A percentile compares a stretch with the other conserved stretches of the same genome.
phyloP scores from a whole-genome alignment of 2,113 vertebrate genomes.

The Sminthopsis crassicaudata region DNA sequence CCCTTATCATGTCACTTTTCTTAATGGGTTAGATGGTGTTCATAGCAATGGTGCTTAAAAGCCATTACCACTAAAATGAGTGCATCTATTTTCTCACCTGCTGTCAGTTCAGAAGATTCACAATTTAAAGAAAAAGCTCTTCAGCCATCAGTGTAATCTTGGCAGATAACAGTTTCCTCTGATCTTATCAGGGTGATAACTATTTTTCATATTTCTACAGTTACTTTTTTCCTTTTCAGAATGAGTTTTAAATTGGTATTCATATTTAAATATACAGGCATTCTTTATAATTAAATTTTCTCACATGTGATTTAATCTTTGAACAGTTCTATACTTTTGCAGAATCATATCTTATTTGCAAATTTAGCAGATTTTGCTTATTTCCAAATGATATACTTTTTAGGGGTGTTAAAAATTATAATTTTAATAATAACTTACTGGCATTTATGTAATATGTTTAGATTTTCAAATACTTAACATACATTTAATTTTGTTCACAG shows the following conservation, averaged over 20 bases:
- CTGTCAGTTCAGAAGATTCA: not conserved
- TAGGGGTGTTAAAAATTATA: not conserved
- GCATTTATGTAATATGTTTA: not conserved
- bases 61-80: conserved; percentile 9
- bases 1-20: conserved; percentile 21
- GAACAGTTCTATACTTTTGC: conserved; percentile 16
- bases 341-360: conserved; percentile 40
- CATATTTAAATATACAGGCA: not conserved
- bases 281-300: conserved; percentile 15
- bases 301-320: conserved; percentile 35
- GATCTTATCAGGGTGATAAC: not conserved
- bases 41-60: not conserved
- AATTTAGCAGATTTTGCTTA: conserved; percentile 22
- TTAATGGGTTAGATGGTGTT: conserved; percentile 17
- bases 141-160: conserved; percentile 11
- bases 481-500: not conserved
- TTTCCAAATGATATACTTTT: conserved; percentile 11
- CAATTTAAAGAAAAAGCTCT: not conserved
- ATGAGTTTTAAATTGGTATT: not conserved
- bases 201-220: conserved; percentile 2
- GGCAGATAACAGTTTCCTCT: not conserved
- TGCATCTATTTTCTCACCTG: conserved; percentile 8
- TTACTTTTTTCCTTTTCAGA: not conserved
- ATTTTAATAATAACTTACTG: conserved; percentile 35
- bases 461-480: not conserved